These are phyloP conservation scores for Riptortus pedestris DNA, from an alignment of 1,140 invertebrate genomes.

Conservation along the genomic window DNA sequence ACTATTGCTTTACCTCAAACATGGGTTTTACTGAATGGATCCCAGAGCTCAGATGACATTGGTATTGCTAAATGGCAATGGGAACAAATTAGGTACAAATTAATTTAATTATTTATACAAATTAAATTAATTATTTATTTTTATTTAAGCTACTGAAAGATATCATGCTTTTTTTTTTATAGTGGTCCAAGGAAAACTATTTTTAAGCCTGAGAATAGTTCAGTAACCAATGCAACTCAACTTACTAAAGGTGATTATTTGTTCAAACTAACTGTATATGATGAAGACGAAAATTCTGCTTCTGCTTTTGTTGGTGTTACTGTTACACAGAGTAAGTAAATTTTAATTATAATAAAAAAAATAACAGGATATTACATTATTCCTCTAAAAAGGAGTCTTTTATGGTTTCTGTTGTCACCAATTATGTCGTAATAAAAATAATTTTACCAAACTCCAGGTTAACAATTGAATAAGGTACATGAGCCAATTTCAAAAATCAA, in stretches of 20 bases:
- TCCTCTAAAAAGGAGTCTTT: too few relatives aligned
- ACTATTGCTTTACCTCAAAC: conserved; percentile 71
- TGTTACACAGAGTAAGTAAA: conserved; percentile 78
- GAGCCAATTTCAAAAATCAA: too few relatives aligned
- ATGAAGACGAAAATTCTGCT: conserved; percentile 70
- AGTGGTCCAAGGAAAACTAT: conserved; percentile 46
- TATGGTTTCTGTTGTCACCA: too few relatives aligned
- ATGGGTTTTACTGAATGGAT: conserved; percentile 65
- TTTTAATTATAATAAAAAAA: too few relatives aligned
- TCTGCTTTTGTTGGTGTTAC: conserved; percentile 59
- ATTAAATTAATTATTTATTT: too few relatives aligned
- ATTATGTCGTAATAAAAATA: too few relatives aligned
- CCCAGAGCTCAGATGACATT: conserved; percentile 72
- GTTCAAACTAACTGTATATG: conserved; percentile 73
- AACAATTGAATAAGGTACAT: too few relatives aligned
- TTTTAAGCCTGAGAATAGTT: conserved; percentile 42
- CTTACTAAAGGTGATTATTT: conserved; percentile 75
- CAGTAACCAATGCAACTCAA: conserved; percentile 60
- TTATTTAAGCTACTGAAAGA: too few relatives aligned
- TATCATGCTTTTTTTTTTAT: conserved; percentile 23
- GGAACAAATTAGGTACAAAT: conserved; percentile 56
- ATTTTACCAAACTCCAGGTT: too few relatives aligned
- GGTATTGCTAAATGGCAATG: conserved; percentile 71
- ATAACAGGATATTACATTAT: too few relatives aligned
- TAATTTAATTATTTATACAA: background rate